Conservation (phyloP, 2,113 vertebrate species). For the Pelecanus crispus region DNA sequence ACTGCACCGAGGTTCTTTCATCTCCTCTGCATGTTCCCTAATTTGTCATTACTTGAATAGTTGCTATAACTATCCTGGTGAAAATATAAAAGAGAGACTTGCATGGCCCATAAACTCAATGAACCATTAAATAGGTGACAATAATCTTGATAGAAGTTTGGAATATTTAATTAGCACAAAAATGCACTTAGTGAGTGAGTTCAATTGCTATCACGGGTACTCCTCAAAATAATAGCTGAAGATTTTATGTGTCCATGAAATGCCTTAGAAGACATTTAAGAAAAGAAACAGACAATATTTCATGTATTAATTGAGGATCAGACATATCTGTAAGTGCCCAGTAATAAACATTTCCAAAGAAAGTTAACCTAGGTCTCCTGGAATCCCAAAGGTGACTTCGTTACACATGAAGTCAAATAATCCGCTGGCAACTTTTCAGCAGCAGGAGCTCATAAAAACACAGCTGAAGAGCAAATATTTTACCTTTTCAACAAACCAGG, state of each 20-base stretch:
- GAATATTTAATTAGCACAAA: slow-evolving; percentile 82
- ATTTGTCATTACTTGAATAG: slow-evolving; percentile 71
- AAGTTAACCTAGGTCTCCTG: slow-evolving; percentile 71
- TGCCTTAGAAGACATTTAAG: slow-evolving; percentile 72
- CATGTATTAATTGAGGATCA: slow-evolving; percentile 75
- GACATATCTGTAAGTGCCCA: slow-evolving; percentile 57
- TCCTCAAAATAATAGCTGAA: slow-evolving; percentile 76
- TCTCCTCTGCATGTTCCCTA: slow-evolving; percentile 63
- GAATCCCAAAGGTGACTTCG: slow-evolving; percentile 77
- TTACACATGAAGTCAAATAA: slow-evolving; percentile 60
- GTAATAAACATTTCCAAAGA: slow-evolving; percentile 75
- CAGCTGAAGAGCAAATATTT: neutral
- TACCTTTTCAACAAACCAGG: neutral
- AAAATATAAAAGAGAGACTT: slow-evolving; percentile 71
- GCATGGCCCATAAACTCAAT: slow-evolving; percentile 75
- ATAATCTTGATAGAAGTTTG: slow-evolving; percentile 81
- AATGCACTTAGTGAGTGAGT: slow-evolving; percentile 69
- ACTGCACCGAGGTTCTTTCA: slow-evolving; percentile 53
- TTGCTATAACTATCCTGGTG: slow-evolving; percentile 70
- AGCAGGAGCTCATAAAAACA: slow-evolving; percentile 12
- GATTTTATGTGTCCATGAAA: slow-evolving; percentile 75
- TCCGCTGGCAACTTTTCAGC: slow-evolving; percentile 14
- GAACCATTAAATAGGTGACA: slow-evolving; percentile 82
- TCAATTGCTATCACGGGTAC: slow-evolving; percentile 73
- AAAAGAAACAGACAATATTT: slow-evolving; percentile 75